These are phyloP conservation scores for Pangasius sanitwongsei DNA, from an alignment of 2,797 vertebrate genomes.

Conservation along the genomic window DNA sequence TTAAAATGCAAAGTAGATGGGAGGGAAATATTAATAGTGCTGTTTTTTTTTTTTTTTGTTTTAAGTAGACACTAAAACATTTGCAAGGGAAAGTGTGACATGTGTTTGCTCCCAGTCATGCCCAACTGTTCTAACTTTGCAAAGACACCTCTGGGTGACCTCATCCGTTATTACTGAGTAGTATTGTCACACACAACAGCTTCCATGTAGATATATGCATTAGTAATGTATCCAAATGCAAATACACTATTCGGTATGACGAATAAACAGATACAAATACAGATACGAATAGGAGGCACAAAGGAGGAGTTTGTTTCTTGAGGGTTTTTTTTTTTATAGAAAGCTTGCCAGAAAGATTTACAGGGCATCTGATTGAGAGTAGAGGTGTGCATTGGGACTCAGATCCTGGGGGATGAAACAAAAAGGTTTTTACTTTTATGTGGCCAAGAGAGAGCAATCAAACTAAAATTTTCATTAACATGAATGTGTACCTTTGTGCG, in stretches of 20 bases:
- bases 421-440: neutral
- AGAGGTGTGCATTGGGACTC: neutral
- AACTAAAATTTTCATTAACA: neutral
- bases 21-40: slow-evolving; percentile 59
- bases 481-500: neutral
- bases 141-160: slow-evolving; percentile 17
- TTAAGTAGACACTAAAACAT: slow-evolving; percentile 66
- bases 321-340: neutral
- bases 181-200: neutral
- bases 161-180: slow-evolving; percentile 44
- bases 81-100: slow-evolving; percentile 60
- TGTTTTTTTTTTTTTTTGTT: slow-evolving; percentile 38
- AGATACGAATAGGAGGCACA: neutral
- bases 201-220: neutral
- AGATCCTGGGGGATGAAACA: neutral
- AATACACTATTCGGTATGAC: neutral
- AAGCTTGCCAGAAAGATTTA: neutral
- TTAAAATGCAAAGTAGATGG: slow-evolving; percentile 70
- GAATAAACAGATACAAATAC: neutral
- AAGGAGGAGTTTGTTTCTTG: neutral
- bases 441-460: neutral
- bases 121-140: slow-evolving; percentile 47
- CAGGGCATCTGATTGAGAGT: neutral
- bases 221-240: neutral
- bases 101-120: slow-evolving; percentile 54